A percentile compares a stretch with the other conserved stretches of the same genome.
Conservation (phyloP, 1,140 invertebrate species). For the Panulirus ornatus region DNA sequence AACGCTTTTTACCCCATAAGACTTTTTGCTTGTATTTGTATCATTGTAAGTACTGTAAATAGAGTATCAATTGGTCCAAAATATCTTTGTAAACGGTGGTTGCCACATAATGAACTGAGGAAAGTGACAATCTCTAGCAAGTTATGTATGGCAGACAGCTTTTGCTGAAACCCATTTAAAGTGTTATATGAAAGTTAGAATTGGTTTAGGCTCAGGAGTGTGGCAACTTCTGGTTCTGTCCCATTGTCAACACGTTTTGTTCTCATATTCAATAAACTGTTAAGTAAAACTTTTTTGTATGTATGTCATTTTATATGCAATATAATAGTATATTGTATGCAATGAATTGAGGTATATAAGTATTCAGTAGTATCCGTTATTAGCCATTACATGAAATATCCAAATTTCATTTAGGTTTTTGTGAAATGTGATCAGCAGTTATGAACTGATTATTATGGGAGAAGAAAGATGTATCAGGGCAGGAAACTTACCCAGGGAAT, state of each 20-base stretch:
- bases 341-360: background rate
- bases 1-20: constrained; percentile 67
- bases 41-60: constrained; percentile 73
- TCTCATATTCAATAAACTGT: constrained; percentile 70
- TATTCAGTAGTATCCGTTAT: background rate
- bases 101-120: background rate
- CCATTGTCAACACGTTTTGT: constrained; percentile 66
- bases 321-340: background rate
- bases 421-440: too few relatives aligned
- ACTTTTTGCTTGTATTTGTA: constrained; percentile 73
- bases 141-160: background rate
- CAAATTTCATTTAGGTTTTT: too few relatives aligned
- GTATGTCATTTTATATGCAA: background rate
- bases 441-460: background rate
- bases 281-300: constrained; percentile 34
- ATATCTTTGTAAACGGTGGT: constrained; percentile 2
- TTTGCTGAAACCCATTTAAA: background rate
- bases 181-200: constrained; percentile 21
- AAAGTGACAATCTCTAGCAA: background rate
- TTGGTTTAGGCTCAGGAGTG: constrained; percentile 18
- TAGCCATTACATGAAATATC: too few relatives aligned
- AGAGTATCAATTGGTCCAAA: constrained; percentile 33
- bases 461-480: background rate
- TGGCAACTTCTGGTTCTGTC: constrained; percentile 55
- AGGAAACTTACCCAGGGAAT: too few relatives aligned